phyloP scores from a whole-genome alignment of 2,888 invertebrate species.

The Taphrorychus bicolor region DNA sequence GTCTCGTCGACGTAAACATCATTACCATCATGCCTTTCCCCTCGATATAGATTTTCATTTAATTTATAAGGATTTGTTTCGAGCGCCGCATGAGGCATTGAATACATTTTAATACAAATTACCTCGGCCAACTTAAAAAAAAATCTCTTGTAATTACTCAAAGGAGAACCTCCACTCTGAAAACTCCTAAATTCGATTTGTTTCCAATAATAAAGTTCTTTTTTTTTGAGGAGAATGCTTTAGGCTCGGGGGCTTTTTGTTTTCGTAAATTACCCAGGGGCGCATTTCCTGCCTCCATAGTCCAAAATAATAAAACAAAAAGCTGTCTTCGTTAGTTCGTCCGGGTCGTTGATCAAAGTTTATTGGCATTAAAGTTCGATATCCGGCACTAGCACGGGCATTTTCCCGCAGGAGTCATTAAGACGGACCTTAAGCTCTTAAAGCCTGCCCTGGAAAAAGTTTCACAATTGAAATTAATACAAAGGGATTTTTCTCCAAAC shows the following conservation, averaged over 20 bases:
- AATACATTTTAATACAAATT: constrained; percentile 26
- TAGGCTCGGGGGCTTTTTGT: constrained; percentile 2
- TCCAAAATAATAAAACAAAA: background rate
- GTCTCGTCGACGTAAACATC: constrained; percentile 19
- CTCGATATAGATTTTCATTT: constrained; percentile 11
- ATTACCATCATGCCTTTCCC: background rate
- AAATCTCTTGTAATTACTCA: constrained; percentile 27
- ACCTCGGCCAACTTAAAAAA: constrained; percentile 21
- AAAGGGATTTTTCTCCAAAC: constrained; percentile 31
- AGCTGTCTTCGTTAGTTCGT: background rate
- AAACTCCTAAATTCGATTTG: constrained; percentile 29
- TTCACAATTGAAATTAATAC: constrained; percentile 32
- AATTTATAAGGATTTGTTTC: constrained; percentile 13
- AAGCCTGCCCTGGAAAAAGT: constrained; percentile 21
- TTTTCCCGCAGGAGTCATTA: constrained; percentile 4
- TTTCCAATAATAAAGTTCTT: constrained; percentile 33
- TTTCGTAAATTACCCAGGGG: constrained; percentile 7
- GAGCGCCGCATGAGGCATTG: background rate
- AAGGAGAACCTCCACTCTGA: constrained; percentile 16
- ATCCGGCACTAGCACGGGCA: background rate
- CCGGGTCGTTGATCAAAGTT: background rate
- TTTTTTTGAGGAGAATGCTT: constrained; percentile 11
- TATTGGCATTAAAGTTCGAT: constrained; percentile 1
- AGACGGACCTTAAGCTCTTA: background rate
- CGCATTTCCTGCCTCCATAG: background rate